A percentile compares a stretch with the other conserved stretches of the same genome.
These are phyloP conservation scores for Glyptemys insculpta DNA, from an alignment of 2,797 vertebrate species.

Conservation along the genomic window DNA sequence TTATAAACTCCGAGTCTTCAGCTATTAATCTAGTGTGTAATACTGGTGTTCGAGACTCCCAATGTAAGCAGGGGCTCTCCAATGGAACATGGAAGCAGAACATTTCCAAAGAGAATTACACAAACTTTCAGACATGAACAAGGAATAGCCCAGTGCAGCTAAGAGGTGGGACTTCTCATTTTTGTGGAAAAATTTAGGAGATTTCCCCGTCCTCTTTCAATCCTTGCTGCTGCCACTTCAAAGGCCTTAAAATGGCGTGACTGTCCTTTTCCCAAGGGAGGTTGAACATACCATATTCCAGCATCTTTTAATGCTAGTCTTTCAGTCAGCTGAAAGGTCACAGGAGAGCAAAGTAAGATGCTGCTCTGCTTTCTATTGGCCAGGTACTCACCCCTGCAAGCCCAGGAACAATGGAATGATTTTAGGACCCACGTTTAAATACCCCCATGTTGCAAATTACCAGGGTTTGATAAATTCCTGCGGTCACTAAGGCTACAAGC, in stretches of 20 bases:
- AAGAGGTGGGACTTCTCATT: neutral
- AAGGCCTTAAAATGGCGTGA: neutral
- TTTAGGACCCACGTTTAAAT: neutral
- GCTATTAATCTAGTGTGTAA: neutral
- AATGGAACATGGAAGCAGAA: neutral
- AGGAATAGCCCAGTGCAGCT: neutral
- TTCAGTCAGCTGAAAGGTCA: conserved; percentile 28
- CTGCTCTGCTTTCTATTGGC: neutral
- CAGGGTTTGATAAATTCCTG: neutral
- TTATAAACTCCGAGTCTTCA: neutral
- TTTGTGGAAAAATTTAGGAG: neutral
- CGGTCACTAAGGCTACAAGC: neutral
- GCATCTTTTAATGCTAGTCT: neutral
- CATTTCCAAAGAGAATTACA: neutral
- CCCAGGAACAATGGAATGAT: neutral
- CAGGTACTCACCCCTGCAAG: neutral
- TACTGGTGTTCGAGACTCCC: neutral
- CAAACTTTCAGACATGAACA: neutral
- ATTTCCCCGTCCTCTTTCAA: neutral
- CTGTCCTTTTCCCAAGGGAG: neutral
- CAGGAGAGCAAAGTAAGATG: neutral
- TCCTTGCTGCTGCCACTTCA: neutral
- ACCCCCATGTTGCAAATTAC: neutral
- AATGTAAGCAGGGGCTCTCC: neutral
- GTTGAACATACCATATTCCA: neutral